Conservation (phyloP, 1,140 invertebrate species). For the Diorhabda carinulata region DNA sequence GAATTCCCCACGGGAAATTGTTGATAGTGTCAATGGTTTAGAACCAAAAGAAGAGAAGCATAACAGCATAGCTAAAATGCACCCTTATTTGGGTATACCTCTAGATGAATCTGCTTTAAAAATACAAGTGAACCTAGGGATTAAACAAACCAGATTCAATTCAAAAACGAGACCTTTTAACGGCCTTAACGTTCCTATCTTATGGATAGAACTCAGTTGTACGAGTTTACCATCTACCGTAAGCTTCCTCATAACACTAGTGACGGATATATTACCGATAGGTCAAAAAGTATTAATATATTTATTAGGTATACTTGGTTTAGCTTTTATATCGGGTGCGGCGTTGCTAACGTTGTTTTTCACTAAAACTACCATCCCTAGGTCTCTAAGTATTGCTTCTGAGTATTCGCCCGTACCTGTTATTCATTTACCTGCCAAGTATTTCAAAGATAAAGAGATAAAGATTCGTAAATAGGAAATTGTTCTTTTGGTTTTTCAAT, state of each 20-base stretch:
- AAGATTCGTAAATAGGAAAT: conserved; percentile 22
- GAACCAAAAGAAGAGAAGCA: conserved; percentile 57
- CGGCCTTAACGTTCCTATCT: conserved; percentile 58
- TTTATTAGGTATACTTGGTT: conserved; percentile 43
- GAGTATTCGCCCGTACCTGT: conserved; percentile 29
- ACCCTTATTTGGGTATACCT: conserved; percentile 54
- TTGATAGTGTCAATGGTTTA: conserved; percentile 64
- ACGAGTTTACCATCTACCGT: conserved; percentile 40
- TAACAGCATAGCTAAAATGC: conserved; percentile 48
- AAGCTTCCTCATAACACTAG: conserved; percentile 38
- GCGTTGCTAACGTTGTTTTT: conserved; percentile 35
- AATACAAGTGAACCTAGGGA: conserved; percentile 65
- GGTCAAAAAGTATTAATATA: conserved; percentile 44
- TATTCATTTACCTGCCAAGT: conserved; percentile 24
- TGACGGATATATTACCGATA: conserved; percentile 44
- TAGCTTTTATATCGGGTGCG: conserved; percentile 45
- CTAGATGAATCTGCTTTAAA: conserved; percentile 54
- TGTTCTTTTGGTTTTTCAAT: not conserved
- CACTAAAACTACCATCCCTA: conserved; percentile 16
- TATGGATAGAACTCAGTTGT: conserved; percentile 60
- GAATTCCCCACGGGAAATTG: conserved; percentile 60
- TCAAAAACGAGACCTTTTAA: conserved; percentile 55
- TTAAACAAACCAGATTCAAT: conserved; percentile 56
- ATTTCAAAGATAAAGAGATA: conserved; percentile 26
- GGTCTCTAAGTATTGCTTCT: conserved; percentile 20